A percentile compares a stretch with the other conserved stretches of the same genome.
phyloP scores from a whole-genome alignment of 2,797 vertebrate species.

The Acanthornis magna region DNA sequence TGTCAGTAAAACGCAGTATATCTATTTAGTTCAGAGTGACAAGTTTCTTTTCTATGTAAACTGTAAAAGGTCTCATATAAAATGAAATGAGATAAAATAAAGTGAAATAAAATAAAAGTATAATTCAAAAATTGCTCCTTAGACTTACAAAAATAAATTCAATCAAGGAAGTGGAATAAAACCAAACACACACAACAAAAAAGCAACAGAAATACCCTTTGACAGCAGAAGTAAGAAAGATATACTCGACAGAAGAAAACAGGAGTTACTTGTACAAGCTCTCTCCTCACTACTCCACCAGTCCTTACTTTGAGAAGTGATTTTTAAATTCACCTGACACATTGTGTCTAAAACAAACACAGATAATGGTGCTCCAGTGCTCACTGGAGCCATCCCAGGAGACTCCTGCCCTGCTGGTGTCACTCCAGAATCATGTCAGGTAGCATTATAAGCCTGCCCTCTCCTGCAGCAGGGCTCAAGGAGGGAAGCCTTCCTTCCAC shows the following conservation, averaged over 20 bases:
- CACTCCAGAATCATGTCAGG: neutral
- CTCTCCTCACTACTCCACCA: neutral
- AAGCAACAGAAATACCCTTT: neutral
- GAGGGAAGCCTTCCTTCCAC: neutral
- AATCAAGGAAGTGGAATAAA: neutral
- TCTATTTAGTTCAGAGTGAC: neutral
- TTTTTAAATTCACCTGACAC: neutral
- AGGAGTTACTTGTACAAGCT: neutral
- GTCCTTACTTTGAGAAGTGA: neutral
- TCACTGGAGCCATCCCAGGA: neutral
- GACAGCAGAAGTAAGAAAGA: neutral
- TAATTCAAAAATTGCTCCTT: neutral
- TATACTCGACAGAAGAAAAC: neutral
- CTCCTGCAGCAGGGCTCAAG: neutral
- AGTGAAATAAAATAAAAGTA: neutral
- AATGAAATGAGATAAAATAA: neutral
- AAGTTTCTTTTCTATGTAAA: neutral
- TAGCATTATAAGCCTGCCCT: neutral
- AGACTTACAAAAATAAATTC: neutral
- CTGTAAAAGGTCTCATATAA: neutral
- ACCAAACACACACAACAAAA: fast-evolving
- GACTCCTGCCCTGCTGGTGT: neutral
- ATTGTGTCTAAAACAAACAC: neutral
- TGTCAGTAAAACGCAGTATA: neutral
- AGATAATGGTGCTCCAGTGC: neutral